Evolutionary conservation across 2,888 invertebrate species (phyloP), one percentile per base, ranked within the genome.

Genomic region (Zaprionus bogoriensis): DNA sequence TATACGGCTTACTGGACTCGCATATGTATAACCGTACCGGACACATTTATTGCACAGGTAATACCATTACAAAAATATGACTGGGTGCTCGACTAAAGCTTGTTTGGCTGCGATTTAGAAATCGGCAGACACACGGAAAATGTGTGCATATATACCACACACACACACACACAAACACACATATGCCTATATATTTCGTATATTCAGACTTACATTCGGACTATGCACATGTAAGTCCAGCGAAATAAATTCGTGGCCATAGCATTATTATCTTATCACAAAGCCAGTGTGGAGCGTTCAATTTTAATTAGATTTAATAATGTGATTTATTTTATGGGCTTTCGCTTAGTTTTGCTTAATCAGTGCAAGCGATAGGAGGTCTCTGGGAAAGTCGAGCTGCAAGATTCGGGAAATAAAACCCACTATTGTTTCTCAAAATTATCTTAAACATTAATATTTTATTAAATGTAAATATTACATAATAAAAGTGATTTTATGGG

Each of bases 251-350:
- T 10, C 28, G 3, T 36, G 23, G 10, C 7, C 2, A 3, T 28
- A 27, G 12, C 9, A 28, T 39, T 27, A 25, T 58, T 63, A 77
- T 79, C 78, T 79, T 77, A 79, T 79, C 78, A 38, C 38, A 17
- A 62, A 57, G 41, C 51, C 50, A 4, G 54, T 32, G 27, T n/a
- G 20, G 58, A 60, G 42, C 47, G 51, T 62, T 42, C 22, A 71
- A 77, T 61, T 71, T 79, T 74, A 78, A 82, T 82, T 79, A 79
- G 68, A 71, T 51, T 80, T 67, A 67, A 71, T 69, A 72, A 67
- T 57, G 62, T 57, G 57, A 72, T 68, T 68, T 60, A 53, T 53
- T 52, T 14, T 50, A 64, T 55, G 75, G 58, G 58, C 55, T 71
- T 53, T 59, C 9, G 53, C 41, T 66, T 66, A 80, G 81, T 80